Evolutionary conservation across 1,140 invertebrate genomes (phyloP).

Genomic region (Drosophila elegans): DNA sequence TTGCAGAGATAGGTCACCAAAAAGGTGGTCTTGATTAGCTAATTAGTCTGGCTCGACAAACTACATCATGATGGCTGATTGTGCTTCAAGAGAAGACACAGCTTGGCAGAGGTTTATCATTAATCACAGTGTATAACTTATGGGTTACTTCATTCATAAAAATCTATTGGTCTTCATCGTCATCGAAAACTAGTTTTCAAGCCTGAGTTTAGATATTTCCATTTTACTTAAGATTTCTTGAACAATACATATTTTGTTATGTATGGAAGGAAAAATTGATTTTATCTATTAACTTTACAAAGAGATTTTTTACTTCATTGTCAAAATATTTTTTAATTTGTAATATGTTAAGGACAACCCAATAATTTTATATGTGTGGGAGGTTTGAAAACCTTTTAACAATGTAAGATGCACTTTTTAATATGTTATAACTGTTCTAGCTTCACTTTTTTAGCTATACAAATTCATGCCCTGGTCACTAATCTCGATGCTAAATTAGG

Average conservation of each 20-base stretch:
- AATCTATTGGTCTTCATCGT: not conserved
- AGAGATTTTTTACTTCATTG: no score
- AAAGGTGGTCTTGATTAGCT: not conserved
- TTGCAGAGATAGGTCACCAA: not conserved
- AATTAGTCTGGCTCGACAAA: not conserved
- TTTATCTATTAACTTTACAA: no score
- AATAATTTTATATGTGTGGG: no score
- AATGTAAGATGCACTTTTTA: not conserved
- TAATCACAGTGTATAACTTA: no score
- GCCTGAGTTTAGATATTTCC: no score
- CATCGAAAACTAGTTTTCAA: not conserved
- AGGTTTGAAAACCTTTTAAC: not conserved
- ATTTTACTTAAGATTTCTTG: no score
- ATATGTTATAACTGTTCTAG: not conserved
- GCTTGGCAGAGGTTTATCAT: not conserved
- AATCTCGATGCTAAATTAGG: constrained; percentile 1
- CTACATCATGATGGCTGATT: not conserved
- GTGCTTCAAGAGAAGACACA: not conserved
- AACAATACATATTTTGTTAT: no score
- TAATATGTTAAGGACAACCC: not conserved
- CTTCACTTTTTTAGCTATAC: not conserved
- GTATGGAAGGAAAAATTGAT: no score
- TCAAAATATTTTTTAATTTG: no score
- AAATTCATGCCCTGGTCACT: constrained; percentile 17
- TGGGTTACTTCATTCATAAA: no score